Base-by-base conservation (phyloP, 2,113 vertebrate genomes). In the Sisor rabdophorus region DNA sequence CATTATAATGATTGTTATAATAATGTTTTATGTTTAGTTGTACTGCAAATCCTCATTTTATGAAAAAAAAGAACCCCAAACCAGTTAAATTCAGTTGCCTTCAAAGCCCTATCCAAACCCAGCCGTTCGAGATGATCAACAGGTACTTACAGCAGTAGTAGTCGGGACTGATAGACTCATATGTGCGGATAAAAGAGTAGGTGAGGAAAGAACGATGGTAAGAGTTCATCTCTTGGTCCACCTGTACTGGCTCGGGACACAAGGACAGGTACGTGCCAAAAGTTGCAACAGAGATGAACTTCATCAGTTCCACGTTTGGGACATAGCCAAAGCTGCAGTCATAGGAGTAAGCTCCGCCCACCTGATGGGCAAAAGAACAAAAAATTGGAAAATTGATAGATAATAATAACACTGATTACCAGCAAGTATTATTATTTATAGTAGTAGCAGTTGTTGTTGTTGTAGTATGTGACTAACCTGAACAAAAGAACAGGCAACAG, bases 241-340 rank as follows among this genome's bases (percentile, higher is more conserved):
- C 81, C 7, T 85, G 86, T 70, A 95, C 93, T 5, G 91, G 86
- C 47, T 97, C 94, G 2, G 96, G 96, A 79, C 95, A 99, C 0
- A 90, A 95, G 48, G 95, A 94, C 80, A 99, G 88, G 86, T 98
- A 99, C 12, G 96, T 95, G 64, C 97, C 97, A 76, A 98, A 97
- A 1, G 97, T 99, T 26, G 97, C 97, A 89, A 98, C 93, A 1
- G 96, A 97, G 0, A 99, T 96, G 87, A 99, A 99, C 89, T 98
- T 97, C 97, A 99, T 99, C 87, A 99, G 85, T 85, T 99, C 97
- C 77, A 99, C 94, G 0, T 99, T 99, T 68, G 97, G 96, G 81
- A 99, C 94, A 0, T 98, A 96, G 52, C 97, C 97, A 80, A 99
- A 99, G 88, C 96, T 98, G 88, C 96, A 98, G 82, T 99, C 95